These are phyloP conservation scores for Lydus trimaculatus DNA, from an alignment of 2,888 invertebrate genomes.

Conservation along the genomic window DNA sequence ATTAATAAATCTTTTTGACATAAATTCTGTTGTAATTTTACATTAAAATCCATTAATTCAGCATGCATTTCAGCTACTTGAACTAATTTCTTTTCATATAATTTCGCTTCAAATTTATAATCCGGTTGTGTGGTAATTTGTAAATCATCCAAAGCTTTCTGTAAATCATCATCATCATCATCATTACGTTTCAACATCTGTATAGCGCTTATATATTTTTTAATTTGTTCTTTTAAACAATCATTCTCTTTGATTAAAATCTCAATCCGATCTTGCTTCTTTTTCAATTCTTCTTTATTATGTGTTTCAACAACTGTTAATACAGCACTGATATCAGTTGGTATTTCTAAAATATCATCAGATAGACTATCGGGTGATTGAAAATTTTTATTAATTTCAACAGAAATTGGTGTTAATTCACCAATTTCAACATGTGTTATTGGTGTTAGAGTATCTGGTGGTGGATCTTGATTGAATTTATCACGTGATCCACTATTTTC, in stretches of 20 bases:
- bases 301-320: constrained; percentile 55
- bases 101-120: constrained; percentile 74
- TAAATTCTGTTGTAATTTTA: constrained; percentile 76
- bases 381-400: constrained; percentile 48
- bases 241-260: constrained; percentile 76
- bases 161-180: constrained; percentile 56
- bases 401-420: constrained; percentile 62
- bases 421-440: constrained; percentile 59
- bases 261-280: constrained; percentile 52
- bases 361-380: constrained; percentile 50
- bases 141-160: constrained; percentile 52
- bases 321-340: constrained; percentile 57
- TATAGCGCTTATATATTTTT: constrained; percentile 88
- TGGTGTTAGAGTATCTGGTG: constrained; percentile 60
- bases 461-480: constrained; percentile 43
- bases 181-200: constrained; percentile 73
- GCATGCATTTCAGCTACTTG: constrained; percentile 96
- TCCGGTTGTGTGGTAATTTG: constrained; percentile 58
- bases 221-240: constrained; percentile 81
- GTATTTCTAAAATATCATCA: constrained; percentile 55
- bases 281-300: constrained; percentile 53
- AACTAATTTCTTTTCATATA: constrained; percentile 85
- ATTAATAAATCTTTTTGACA: constrained; percentile 69
- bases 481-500: constrained; percentile 55
- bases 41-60: constrained; percentile 92